A percentile compares a stretch with the other conserved stretches of the same genome.
These are phyloP conservation scores for Varanus komodoensis DNA, from an alignment of 2,113 vertebrate species.

Conservation along the genomic window DNA sequence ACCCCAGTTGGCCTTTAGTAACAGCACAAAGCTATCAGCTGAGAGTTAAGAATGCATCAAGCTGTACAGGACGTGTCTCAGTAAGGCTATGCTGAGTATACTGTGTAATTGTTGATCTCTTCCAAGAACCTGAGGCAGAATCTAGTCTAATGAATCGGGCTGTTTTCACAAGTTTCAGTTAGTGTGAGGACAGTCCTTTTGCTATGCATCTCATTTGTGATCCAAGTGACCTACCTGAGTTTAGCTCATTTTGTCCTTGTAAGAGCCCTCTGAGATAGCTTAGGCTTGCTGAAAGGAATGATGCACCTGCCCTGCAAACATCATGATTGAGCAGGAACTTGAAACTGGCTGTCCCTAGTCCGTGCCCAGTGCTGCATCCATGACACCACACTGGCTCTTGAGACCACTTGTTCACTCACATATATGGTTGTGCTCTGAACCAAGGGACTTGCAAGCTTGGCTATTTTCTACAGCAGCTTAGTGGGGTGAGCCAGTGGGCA, in stretches of 20 bases:
- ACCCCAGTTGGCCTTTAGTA: not conserved
- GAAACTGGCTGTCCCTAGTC: not conserved
- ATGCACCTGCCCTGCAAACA: not conserved
- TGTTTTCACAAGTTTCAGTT: not conserved
- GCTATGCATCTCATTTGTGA: not conserved
- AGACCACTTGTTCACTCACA: not conserved
- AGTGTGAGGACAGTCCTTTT: not conserved
- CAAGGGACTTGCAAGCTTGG: not conserved
- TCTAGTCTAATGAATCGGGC: not conserved
- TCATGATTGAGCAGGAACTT: not conserved
- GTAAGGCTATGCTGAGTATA: not conserved
- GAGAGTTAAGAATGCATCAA: not conserved
- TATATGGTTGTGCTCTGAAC: not conserved
- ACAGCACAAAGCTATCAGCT: not conserved
- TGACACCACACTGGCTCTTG: not conserved
- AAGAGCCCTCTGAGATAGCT: not conserved
- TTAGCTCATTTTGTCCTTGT: not conserved
- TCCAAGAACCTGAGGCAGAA: not conserved
- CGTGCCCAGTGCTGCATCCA: not conserved
- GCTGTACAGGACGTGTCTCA: not conserved
- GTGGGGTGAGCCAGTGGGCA: not conserved
- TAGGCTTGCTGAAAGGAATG: not conserved
- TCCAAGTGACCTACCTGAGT: not conserved
- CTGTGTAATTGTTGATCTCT: not conserved
- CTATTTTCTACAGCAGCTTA: conserved; percentile 9